Conservation (phyloP, 1,140 invertebrate genomes). For the Stegodyphus mimosarum region DNA sequence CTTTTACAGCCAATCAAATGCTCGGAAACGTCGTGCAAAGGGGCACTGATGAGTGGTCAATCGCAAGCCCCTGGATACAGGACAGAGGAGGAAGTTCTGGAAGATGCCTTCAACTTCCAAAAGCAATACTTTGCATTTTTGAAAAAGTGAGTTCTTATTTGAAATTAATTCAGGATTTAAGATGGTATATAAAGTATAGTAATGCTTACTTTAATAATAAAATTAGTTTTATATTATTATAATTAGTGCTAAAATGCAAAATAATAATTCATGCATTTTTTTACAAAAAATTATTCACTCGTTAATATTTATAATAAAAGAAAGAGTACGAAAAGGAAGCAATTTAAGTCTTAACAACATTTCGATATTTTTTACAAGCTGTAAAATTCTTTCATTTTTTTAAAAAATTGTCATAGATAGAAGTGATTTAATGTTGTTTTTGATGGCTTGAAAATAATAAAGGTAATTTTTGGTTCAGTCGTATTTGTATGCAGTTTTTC, state of each 20-base stretch:
- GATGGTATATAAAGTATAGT: not conserved
- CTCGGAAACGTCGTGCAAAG: slow-evolving; percentile 1
- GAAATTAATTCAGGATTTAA: not conserved
- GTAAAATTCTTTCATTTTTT: no score
- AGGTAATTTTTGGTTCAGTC: no score
- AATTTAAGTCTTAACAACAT: no score
- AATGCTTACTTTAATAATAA: not conserved
- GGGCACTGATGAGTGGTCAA: slow-evolving; percentile 39
- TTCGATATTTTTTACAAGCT: no score
- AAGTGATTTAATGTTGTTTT: no score
- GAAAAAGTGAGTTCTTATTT: slow-evolving; percentile 11
- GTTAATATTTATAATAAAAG: no score
- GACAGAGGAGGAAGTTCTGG: not conserved
- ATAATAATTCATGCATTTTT: not conserved
- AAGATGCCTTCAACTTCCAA: slow-evolving; percentile 25
- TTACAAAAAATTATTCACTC: no score
- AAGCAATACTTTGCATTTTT: slow-evolving; percentile 6
- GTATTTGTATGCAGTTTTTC: no score
- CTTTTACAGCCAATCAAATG: slow-evolving; percentile 33
- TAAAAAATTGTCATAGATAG: no score
- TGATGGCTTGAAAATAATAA: no score
- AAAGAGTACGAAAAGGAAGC: no score
- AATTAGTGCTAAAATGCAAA: not conserved
- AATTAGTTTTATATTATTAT: not conserved
- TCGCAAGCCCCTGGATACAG: not conserved